Base-by-base conservation (phyloP, 2,113 vertebrate species). In the Clupea harengus region DNA sequence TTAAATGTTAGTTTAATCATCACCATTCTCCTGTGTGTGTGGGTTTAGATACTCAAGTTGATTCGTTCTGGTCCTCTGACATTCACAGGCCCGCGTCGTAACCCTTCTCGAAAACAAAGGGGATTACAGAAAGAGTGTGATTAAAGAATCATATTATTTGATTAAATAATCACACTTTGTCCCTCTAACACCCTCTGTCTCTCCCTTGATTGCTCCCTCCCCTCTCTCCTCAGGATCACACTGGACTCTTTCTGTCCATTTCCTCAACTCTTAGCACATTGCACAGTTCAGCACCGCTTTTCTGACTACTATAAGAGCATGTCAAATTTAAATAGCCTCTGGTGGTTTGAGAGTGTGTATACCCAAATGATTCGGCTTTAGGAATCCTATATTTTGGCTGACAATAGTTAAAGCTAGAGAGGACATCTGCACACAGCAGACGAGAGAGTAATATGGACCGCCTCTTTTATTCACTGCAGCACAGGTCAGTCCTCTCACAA, bases 101-200 rank as follows among this genome's bases (percentile, higher is more conserved):
- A 83, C 86, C 84, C 90, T 92, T 92, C 84, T 93, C 90, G 93
- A 90, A 90, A 90, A 87, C 92, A 82, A 90, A 93, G 90, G 91
- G 91, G 91, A 93, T 92, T 93, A 94, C 92, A 94, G 25, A 72
- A 95, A 94, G 93, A 94, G 93, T 95, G 91, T 94, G 93, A 95
- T 95, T 95, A 95, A 91, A 92, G 94, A 94, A 95, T 95, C 94
- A 94, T 93, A 94, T 93, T 91, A 92, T 72, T 10, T 72, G 64
- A 72, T 28, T 72, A 25, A 32, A 32, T 32, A 72, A 72, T 72
- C 64, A 72, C 28, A 28, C 32, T 72, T 72, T 72, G n/a, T 32
- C n/a, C 25, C n/a, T 72, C 25, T 28, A 72, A 72, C n/a, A 72
- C 64, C 9, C n/a, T 72, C 25, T 28, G 2, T 72, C 64, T 67